Base-by-base conservation (phyloP, 2,113 vertebrate species). In the Synodontis membranacea region DNA sequence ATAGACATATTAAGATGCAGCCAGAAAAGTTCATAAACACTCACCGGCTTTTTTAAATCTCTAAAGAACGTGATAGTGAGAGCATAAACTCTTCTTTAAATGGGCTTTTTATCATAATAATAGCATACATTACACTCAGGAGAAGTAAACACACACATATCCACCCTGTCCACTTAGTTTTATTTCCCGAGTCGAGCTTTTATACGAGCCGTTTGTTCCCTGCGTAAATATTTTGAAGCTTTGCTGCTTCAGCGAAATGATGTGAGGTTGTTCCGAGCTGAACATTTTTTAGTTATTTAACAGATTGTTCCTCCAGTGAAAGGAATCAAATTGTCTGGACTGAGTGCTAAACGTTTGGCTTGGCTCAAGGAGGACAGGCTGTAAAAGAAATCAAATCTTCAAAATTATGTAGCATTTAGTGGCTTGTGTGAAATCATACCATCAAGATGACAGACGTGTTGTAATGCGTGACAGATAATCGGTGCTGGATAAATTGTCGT, bases 51-150 rank as follows among this genome's bases (percentile, higher is more conserved):
- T 62, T 68, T 37, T 52, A 52, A 0, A 3, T 37, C 34, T 68
- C 12, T 68, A 37, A 17, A 34, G 64, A 17, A 17, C 37, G 5
- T 37, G 31, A 68, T 12, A 17, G 34, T 17, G 64, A 37, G 64
- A 68, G 14, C 15, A 64, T 58, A 8, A n/a, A 66, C 80, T 82
- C 14, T 64, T 66, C 52, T 81, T 25, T 68, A 34, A 46, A 83
- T 52, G 48, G 62, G 28, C 34, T 68, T 60, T 83, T 82, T 82
- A 66, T 68, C 42, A 66, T 82, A 50, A 66, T 68, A 68, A 75
- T 7, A 28, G 34, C 48, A 54, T 72, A 84, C 34, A 42, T 17
- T 25, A 52, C 62, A 83, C 66, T 39, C 34, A 52, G 82, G 64
- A 52, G 31, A 83, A 52, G 17, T 25, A 66, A 64, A 70, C n/a